Percentiles rank a stretch among this genome's conserved stretches.
Evolutionary conservation across 2,888 invertebrate genomes (phyloP).

Genomic region (Galerucella pusilla): DNA sequence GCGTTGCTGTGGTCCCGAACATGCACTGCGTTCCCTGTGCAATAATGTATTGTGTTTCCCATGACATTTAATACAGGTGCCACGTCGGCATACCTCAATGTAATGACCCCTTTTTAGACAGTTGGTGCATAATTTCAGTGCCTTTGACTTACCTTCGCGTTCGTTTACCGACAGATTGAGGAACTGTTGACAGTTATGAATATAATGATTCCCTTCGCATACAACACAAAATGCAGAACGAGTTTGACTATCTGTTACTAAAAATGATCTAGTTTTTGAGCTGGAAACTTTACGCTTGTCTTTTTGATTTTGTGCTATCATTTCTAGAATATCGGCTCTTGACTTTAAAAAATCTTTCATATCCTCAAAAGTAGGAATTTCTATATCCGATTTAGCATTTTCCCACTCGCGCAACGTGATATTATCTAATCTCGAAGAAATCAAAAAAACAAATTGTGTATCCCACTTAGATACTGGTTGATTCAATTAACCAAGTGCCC

Average conservation of each 20-base stretch:
- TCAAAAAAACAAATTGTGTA: neutral
- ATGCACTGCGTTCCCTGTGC: neutral
- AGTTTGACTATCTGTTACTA: too few relatives aligned
- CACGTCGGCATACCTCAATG: neutral
- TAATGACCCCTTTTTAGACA: neutral
- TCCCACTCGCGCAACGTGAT: neutral
- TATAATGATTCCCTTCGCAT: neutral
- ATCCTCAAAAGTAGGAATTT: neutral
- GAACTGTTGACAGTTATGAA: neutral
- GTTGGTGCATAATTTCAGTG: slow-evolving; percentile 4
- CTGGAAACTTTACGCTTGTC: too few relatives aligned
- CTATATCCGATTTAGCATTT: too few relatives aligned
- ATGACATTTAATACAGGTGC: slow-evolving; percentile 1
- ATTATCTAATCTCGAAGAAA: neutral
- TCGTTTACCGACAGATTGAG: neutral
- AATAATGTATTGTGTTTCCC: neutral
- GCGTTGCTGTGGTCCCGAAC: neutral
- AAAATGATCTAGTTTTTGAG: too few relatives aligned
- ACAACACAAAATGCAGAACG: too few relatives aligned
- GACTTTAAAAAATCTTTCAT: neutral
- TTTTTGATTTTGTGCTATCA: neutral
- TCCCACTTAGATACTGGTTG: too few relatives aligned
- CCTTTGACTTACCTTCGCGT: slow-evolving; percentile 1
- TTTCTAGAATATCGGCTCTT: slow-evolving; percentile 1
- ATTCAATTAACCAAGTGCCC: too few relatives aligned